Base-by-base conservation (phyloP, 2,888 invertebrate genomes). In the Lithodes maja region DNA sequence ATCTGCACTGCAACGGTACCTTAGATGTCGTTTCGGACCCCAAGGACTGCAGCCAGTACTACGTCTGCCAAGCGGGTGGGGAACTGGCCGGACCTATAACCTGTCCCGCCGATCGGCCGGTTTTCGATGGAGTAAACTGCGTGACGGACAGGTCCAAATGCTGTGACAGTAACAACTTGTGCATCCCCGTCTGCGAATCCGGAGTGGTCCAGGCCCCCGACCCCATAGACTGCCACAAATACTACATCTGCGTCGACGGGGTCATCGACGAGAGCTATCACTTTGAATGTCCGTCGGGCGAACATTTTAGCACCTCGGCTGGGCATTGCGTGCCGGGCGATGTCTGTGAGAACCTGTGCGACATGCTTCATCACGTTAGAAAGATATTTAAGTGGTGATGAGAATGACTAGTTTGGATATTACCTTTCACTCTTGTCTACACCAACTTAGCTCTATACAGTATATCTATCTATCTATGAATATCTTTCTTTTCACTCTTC, bases 241-340 rank as follows among this genome's bases (percentile, higher is more conserved):
- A 93, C 88, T 93, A 93, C 91, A 92, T 93, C 92, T 93, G 93
- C 86, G 93, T 92, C 0, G 92, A 92, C 68, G 90, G 93, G 33
- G 49, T 71, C 3, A 68, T 53, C 17, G 12, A 12, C 54, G 69
- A 71, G 33, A 2, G 52, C 33, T 50, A 54, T 2, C 86, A 74
- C 54, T 55, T 80, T 50, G 71, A 12, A 3, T 71, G 86, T 55
- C 74, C 71, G 1, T 5, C 2, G 0, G 86, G 74, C 3, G 7
- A 69, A 15, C 1, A 53, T 15, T 79, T 86, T 15, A 50, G 74
- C 71, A 12, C 33, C 12, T 7, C 52, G 15, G 9, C 2, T 7
- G 81, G 81, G 15, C 68, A 55, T 1, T 82, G 81, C 50, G 1
- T 3, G 54, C 17, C 54, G n/a, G 80, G 55, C 17, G 17, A 9